Evolutionary conservation across 2,113 vertebrate genomes (phyloP).

Genomic region (Stegostoma tigrinum): DNA sequence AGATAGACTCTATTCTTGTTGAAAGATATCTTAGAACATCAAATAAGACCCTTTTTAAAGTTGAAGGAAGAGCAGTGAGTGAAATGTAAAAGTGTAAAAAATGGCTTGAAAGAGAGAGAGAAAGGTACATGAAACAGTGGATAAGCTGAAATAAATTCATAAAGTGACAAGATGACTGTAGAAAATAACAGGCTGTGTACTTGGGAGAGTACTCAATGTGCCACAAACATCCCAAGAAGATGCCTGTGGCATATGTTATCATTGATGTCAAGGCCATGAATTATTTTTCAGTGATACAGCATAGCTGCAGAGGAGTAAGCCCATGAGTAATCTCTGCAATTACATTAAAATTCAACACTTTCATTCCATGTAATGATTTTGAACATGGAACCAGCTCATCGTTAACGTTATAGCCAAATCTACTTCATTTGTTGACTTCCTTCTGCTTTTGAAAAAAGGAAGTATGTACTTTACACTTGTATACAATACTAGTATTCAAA

Average conservation of each 20-base stretch:
- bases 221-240: not conserved
- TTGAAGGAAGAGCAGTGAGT: no score
- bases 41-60: not conserved
- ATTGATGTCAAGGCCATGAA: constrained; percentile 21
- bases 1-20: not conserved
- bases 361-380: not conserved
- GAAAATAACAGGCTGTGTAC: not conserved
- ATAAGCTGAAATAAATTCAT: constrained; percentile 5
- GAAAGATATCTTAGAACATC: not conserved
- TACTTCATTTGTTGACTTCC: not conserved
- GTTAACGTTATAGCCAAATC: not conserved
- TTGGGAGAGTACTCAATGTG: not conserved
- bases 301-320: not conserved
- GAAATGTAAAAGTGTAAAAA: not conserved
- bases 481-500: not conserved
- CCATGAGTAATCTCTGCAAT: not conserved
- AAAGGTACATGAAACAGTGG: not conserved
- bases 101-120: not conserved
- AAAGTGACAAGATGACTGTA: not conserved
- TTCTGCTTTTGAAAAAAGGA: not conserved
- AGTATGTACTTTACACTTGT: not conserved
- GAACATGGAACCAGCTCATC: not conserved
- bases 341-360: not conserved
- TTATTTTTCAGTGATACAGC: not conserved
- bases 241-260: not conserved